Conservation (phyloP, 2,797 vertebrate genomes). For the Loriculus beryllinus region DNA sequence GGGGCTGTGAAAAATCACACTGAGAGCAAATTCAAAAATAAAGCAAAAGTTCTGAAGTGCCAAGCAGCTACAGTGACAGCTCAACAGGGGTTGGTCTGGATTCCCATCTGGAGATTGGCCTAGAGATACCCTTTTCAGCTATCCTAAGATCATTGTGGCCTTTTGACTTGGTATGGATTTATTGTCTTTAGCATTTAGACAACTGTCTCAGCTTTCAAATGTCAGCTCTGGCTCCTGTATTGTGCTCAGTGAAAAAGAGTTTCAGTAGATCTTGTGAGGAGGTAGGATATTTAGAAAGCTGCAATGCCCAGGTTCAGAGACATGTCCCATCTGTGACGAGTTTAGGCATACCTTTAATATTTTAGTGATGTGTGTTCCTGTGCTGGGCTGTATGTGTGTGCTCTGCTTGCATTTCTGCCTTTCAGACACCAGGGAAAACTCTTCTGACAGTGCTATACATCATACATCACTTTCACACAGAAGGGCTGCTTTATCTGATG, state of each 20-base stretch:
- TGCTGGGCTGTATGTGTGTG: background rate
- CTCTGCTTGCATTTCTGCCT: background rate
- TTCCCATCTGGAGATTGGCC: background rate
- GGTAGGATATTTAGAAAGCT: background rate
- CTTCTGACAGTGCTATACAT: background rate
- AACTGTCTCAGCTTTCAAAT: background rate
- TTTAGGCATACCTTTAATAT: background rate
- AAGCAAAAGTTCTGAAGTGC: background rate
- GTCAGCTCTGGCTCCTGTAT: background rate
- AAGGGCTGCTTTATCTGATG: background rate
- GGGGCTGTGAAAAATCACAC: background rate
- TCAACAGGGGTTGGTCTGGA: background rate
- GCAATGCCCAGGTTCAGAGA: background rate
- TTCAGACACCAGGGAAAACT: background rate
- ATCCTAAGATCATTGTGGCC: background rate
- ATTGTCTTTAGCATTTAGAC: background rate
- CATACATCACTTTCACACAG: background rate
- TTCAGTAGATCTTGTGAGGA: background rate
- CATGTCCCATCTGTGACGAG: background rate
- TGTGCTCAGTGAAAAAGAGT: background rate
- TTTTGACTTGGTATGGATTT: slow-evolving; percentile 29
- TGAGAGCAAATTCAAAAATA: background rate
- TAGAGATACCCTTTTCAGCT: background rate
- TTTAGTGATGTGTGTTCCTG: background rate
- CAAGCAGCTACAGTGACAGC: background rate